phyloP scores from a whole-genome alignment of 2,888 invertebrate species.

The Hedya salicella region DNA sequence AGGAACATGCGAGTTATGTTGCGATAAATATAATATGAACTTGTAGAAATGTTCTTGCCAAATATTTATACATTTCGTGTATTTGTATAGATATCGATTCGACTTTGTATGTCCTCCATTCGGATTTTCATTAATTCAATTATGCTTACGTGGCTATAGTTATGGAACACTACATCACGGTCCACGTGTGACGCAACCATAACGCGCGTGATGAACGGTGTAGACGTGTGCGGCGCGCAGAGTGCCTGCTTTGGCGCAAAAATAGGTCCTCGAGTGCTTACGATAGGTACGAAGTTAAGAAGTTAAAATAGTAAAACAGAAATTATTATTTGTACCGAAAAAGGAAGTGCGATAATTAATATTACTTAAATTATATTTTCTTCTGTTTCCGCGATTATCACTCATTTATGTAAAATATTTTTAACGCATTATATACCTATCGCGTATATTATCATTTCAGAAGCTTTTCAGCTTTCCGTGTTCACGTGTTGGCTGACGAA shows the following conservation, averaged over 20 bases:
- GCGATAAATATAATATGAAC: too few species aligned
- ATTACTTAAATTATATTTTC: too few species aligned
- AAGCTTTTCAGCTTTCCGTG: too few species aligned
- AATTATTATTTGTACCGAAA: not conserved
- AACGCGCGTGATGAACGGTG: conserved; percentile 12
- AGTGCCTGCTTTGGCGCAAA: conserved; percentile 20
- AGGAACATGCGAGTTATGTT: too few species aligned
- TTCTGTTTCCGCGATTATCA: too few species aligned
- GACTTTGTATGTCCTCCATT: not conserved
- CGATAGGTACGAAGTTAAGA: conserved; percentile 48
- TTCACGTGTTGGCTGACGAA: too few species aligned
- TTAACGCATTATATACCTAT: too few species aligned
- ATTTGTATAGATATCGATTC: not conserved
- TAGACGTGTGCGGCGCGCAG: conserved; percentile 9
- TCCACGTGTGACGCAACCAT: conserved; percentile 27
- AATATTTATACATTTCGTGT: too few species aligned
- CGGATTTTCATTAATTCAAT: not conserved
- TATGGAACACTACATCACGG: conserved; percentile 2
- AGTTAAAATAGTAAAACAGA: conserved; percentile 44
- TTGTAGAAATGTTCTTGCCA: too few species aligned
- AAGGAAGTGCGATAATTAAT: not conserved
- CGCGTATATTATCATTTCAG: too few species aligned
- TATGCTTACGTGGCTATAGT: not conserved
- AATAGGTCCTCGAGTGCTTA: not conserved
- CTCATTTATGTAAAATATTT: too few species aligned